These are phyloP conservation scores for Chromobotia macracanthus DNA, from an alignment of 2,797 vertebrate species.

Conservation along the genomic window DNA sequence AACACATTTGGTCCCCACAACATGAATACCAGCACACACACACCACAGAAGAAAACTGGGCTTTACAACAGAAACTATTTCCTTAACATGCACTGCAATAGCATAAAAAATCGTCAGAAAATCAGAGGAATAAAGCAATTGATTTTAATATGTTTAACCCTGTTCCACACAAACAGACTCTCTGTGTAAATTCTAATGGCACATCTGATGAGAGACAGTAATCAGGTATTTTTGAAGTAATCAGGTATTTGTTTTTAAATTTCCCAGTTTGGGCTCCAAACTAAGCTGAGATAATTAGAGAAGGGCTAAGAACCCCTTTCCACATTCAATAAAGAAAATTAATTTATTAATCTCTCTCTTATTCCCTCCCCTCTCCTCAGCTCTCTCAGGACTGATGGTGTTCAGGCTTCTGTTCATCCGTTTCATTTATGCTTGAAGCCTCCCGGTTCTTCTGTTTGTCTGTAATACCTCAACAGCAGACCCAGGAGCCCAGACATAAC, in stretches of 20 bases:
- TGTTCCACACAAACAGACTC: background rate
- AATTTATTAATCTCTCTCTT: slow-evolving; percentile 46
- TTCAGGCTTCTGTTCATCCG: too few relatives aligned
- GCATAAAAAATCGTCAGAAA: too few relatives aligned
- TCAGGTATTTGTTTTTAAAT: too few relatives aligned
- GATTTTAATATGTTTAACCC: too few relatives aligned
- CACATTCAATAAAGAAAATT: slow-evolving; percentile 53
- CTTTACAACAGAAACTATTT: too few relatives aligned
- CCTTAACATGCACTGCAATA: too few relatives aligned
- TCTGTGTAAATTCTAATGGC: slow-evolving; percentile 16
- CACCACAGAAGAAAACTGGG: too few relatives aligned
- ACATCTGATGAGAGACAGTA: slow-evolving; percentile 31
- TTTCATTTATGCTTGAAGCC: background rate
- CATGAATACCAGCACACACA: too few relatives aligned
- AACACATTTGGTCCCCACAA: too few relatives aligned
- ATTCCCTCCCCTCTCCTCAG: background rate
- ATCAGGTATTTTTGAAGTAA: slow-evolving; percentile 50
- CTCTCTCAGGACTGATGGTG: slow-evolving; percentile 1
- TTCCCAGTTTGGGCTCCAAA: slow-evolving; percentile 45
- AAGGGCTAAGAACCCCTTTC: slow-evolving; percentile 30
- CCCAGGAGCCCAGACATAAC: background rate
- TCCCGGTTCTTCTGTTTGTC: background rate
- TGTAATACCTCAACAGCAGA: background rate
- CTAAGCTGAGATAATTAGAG: slow-evolving; percentile 51
- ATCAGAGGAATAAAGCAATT: too few relatives aligned